Percentiles rank a stretch among this genome's conserved stretches.
phyloP scores from a whole-genome alignment of 2,113 vertebrate species.

The Empidonax traillii region DNA sequence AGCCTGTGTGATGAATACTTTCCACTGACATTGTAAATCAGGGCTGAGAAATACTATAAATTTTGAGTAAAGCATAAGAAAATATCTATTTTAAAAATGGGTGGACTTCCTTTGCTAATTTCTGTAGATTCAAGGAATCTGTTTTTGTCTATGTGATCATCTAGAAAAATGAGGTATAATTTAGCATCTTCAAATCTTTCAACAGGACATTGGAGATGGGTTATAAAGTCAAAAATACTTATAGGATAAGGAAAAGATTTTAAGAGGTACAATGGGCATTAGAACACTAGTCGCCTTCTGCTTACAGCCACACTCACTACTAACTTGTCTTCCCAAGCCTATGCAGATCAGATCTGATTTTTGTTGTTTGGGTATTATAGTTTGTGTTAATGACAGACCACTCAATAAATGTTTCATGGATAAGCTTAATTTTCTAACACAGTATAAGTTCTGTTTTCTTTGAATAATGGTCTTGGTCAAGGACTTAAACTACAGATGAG shows the following conservation, averaged over 20 bases:
- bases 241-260: neutral
- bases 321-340: neutral
- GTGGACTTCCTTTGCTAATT: neutral
- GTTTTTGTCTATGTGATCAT: neutral
- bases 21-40: neutral
- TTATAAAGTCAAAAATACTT: neutral
- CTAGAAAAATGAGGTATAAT: neutral
- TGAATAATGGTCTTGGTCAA: neutral
- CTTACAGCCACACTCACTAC: neutral
- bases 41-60: neutral
- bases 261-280: neutral
- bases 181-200: neutral
- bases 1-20: neutral
- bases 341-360: neutral
- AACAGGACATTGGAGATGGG: neutral
- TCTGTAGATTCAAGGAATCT: neutral
- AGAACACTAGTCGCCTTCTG: neutral
- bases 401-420: neutral
- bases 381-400: neutral
- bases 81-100: neutral
- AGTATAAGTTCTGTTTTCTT: neutral
- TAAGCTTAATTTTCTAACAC: neutral
- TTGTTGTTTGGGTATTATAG: neutral
- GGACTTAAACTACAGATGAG: neutral
- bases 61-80: neutral